These are phyloP conservation scores for Xenopus petersii DNA, from an alignment of 2,797 vertebrate species.

Conservation along the genomic window DNA sequence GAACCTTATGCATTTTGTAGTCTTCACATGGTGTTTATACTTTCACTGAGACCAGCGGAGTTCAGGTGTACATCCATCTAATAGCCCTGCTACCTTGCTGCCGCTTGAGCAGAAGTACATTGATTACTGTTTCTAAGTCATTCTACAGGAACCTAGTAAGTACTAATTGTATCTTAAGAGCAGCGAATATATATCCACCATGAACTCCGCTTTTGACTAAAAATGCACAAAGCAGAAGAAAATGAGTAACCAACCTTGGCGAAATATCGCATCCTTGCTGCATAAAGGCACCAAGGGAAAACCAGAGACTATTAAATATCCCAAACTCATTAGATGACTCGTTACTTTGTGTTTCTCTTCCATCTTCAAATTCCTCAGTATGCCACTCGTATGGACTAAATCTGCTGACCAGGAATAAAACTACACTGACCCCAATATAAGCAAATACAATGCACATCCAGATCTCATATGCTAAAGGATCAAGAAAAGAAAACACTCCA, in stretches of 20 bases:
- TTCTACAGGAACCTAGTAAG: conserved; percentile 34
- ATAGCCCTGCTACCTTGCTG: not conserved
- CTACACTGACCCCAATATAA: conserved; percentile 98
- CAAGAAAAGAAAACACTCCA: conserved; percentile 97
- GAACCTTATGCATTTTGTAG: conserved; percentile 77
- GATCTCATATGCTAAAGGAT: conserved; percentile 98
- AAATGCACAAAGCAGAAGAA: conserved; percentile 77
- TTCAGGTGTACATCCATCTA: not conserved
- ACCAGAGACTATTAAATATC: conserved; percentile 99
- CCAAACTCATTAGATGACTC: conserved; percentile 99
- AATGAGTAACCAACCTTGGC: conserved; percentile 74
- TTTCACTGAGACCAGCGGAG: conserved; percentile 63
- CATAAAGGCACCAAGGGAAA: conserved; percentile 84
- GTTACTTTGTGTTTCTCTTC: conserved; percentile 95
- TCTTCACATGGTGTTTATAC: conserved; percentile 71
- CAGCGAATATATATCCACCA: conserved; percentile 74
- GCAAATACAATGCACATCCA: conserved; percentile 99
- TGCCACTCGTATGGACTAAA: conserved; percentile 99
- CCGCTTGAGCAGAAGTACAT: no score
- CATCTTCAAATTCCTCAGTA: conserved; percentile 98
- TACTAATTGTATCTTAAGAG: conserved; percentile 44
- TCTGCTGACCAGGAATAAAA: conserved; percentile 98
- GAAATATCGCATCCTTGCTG: conserved; percentile 84
- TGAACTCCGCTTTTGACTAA: conserved; percentile 62
- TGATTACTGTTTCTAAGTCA: no score